These are phyloP conservation scores for Hypomesus transpacificus DNA, from an alignment of 2,113 vertebrate genomes.

Conservation along the genomic window DNA sequence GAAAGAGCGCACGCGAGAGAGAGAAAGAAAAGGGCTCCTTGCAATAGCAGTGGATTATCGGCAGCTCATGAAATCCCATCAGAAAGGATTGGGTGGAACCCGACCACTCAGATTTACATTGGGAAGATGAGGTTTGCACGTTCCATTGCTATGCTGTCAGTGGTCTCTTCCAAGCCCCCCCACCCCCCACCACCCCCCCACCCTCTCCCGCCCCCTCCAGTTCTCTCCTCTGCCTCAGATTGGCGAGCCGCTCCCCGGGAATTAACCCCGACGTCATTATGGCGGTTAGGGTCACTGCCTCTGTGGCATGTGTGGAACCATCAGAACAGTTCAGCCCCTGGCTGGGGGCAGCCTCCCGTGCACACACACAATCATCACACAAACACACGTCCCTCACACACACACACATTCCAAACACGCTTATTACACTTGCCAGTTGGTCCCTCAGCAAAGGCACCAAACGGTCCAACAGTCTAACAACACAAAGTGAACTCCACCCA, in stretches of 20 bases:
- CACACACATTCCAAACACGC: slow-evolving; percentile 13
- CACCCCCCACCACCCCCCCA: slow-evolving; percentile 21
- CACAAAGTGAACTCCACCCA: too few species aligned
- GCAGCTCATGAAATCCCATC: slow-evolving; percentile 62
- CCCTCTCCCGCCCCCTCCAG: slow-evolving; percentile 11
- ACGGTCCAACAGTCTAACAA: not conserved
- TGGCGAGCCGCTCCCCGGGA: slow-evolving; percentile 47
- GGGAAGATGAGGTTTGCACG: slow-evolving; percentile 37
- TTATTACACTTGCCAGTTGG: too few species aligned
- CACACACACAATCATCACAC: slow-evolving; percentile 5
- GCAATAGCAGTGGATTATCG: slow-evolving; percentile 60
- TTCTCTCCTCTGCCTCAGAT: slow-evolving; percentile 32
- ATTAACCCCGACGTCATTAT: slow-evolving; percentile 67
- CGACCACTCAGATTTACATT: slow-evolving; percentile 44
- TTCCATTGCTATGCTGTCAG: slow-evolving; percentile 15
- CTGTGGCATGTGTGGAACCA: slow-evolving; percentile 66
- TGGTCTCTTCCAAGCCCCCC: not conserved
- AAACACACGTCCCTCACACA: slow-evolving; percentile 5
- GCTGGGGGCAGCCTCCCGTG: not conserved
- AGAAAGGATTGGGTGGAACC: slow-evolving; percentile 52
- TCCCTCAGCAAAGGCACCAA: slow-evolving; percentile 25
- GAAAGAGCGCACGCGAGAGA: slow-evolving; percentile 3
- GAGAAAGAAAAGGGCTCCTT: slow-evolving; percentile 28
- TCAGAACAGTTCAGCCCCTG: slow-evolving; percentile 25
- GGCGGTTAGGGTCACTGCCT: slow-evolving; percentile 60